Percentiles rank a stretch among this genome's conserved stretches.
Evolutionary conservation across 2,113 vertebrate genomes (phyloP).

Genomic region (Tachycineta bicolor): DNA sequence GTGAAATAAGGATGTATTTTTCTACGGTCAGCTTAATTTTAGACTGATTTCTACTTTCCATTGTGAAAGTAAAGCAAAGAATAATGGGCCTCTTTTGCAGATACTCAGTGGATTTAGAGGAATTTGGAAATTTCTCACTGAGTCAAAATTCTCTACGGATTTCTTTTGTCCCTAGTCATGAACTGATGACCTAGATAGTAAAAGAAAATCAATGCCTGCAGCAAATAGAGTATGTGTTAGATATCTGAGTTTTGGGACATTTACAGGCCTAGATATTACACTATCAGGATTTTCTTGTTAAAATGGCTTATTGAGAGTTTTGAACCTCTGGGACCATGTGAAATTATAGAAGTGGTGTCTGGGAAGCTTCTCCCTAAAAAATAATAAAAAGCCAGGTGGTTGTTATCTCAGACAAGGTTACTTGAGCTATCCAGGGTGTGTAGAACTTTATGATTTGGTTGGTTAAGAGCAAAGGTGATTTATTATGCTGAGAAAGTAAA

Average conservation of each 20-base stretch:
- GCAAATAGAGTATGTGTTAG: constrained; percentile 19
- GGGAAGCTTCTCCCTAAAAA: constrained; percentile 27
- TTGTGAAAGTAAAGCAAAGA: neutral
- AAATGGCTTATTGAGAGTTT: constrained; percentile 37
- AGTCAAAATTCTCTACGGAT: neutral
- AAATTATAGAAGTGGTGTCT: constrained; percentile 32
- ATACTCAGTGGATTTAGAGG: neutral
- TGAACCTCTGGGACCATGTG: constrained; percentile 25
- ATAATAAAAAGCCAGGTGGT: constrained; percentile 28
- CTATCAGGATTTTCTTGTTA: constrained; percentile 38
- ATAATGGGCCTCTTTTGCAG: neutral
- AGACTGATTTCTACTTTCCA: neutral
- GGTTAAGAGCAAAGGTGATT: constrained; percentile 49
- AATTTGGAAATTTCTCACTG: constrained; percentile 14
- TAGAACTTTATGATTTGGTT: constrained; percentile 33
- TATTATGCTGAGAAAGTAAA: constrained; percentile 57
- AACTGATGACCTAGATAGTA: constrained; percentile 61
- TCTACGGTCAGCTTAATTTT: neutral
- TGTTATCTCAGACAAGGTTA: constrained; percentile 36
- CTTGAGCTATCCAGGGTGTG: neutral
- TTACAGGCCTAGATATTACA: neutral
- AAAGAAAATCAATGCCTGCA: constrained; percentile 56
- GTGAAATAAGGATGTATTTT: neutral
- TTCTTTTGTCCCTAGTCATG: constrained; percentile 49
- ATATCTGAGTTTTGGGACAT: constrained; percentile 35